Evolutionary conservation across 2,113 vertebrate genomes (phyloP).

Genomic region (Phylloscopus trochiloides): DNA sequence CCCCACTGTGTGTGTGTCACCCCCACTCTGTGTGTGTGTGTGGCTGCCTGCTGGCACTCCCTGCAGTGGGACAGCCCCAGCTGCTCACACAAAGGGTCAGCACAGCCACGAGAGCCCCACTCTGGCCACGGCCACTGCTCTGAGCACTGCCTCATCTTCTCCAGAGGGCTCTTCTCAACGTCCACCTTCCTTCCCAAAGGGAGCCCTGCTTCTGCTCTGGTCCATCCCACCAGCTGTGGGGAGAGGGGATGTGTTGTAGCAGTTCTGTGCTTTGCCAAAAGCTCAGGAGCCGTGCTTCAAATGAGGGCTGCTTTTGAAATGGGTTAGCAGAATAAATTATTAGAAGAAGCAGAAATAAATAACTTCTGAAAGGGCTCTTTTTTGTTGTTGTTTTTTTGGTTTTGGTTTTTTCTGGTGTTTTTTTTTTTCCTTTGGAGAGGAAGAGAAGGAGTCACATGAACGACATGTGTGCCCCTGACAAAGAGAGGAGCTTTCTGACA

Average conservation of each 20-base stretch:
- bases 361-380: background rate
- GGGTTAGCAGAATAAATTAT: background rate
- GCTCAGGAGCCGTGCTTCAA: background rate
- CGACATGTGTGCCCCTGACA: background rate
- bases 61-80: background rate
- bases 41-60: background rate
- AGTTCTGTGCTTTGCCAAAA: fast-evolving
- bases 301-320: fast-evolving
- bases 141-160: background rate
- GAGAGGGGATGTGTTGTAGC: fast-evolving
- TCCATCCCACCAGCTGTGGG: no score
- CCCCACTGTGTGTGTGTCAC: no score
- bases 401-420: no score
- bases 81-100: fast-evolving
- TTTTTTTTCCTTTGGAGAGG: background rate
- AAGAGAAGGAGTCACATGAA: background rate
- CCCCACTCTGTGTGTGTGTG: background rate
- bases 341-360: background rate
- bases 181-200: background rate
- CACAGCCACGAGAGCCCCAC: background rate
- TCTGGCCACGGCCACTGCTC: fast-evolving
- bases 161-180: fast-evolving
- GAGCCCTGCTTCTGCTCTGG: background rate
- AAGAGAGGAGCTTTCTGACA: background rate
- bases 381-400: background rate